Conservation (phyloP, 2,113 vertebrate species). For the Zosterops pallidus region DNA sequence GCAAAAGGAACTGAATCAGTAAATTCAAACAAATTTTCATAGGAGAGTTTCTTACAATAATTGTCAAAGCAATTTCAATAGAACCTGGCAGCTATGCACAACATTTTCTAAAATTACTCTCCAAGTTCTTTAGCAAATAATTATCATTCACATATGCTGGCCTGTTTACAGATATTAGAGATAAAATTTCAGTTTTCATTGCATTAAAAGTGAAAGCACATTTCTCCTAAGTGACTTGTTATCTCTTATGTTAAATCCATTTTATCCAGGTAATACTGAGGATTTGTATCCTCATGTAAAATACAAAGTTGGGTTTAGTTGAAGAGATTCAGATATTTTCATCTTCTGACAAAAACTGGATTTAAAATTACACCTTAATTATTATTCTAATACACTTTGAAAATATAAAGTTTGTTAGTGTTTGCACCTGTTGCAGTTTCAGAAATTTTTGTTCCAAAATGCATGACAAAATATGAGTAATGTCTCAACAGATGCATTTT, state of each 20-base stretch:
- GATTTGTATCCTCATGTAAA: neutral
- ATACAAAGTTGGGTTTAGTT: neutral
- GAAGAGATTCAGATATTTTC: neutral
- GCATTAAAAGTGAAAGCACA: neutral
- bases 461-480: conserved; percentile 2
- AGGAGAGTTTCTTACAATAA: neutral
- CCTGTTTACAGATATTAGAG: neutral
- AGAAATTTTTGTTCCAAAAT: neutral
- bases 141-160: neutral
- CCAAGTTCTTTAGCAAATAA: neutral
- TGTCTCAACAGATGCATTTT: conserved; percentile 48
- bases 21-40: neutral
- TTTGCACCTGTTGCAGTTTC: neutral
- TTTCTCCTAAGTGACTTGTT: neutral
- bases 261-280: neutral
- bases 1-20: neutral
- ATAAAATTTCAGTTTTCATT: neutral
- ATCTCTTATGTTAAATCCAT: neutral
- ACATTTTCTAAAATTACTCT: neutral
- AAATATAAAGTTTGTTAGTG: neutral
- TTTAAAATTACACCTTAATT: neutral
- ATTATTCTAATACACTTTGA: neutral
- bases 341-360: neutral
- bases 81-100: neutral
- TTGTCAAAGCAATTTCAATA: neutral